Evolutionary conservation across 2,797 vertebrate species (phyloP), one percentile per base, ranked within the genome.

Genomic region (Manis pentadactyla): DNA sequence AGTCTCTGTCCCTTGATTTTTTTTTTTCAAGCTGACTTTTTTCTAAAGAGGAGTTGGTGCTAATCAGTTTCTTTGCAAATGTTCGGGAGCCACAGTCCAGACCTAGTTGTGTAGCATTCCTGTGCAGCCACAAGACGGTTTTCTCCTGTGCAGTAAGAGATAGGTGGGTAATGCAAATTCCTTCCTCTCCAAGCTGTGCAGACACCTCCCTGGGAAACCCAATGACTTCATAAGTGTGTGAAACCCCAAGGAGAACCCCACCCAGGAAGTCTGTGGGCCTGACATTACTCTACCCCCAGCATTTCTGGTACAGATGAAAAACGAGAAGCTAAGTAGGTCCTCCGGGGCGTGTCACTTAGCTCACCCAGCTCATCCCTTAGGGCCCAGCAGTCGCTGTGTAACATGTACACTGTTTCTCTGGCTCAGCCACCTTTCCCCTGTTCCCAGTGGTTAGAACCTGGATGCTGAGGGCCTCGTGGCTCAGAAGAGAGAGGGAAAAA

Each of bases 191-290:
- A 59, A 55, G 64, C 17, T 19, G 31, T 57, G 74, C 91, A 39
- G 46, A 19, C 92, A 85, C 75, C 64, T 85, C 53, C 53, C 34
- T 46, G 74, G 95, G 90, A 96, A 93, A 81, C 87, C 75, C 25
- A 11, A 14, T 74, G 83, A 42, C n/a, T 97, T 96, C 64, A 55
- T 90, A 49, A 63, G 23, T 2, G 42, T 87, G 95, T 77, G 51
- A 42, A 66, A 73, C 59, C 78, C 79, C 17, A 25, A 17, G 15
- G 73, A 75, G 59, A 49, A 63, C 87, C 74, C 87, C 63, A 7
- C 94, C 84, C 63, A 2, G 91, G 94, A 94, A 91, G 88, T 31
- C 37, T 1, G 13, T 11, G 83, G 39, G 75, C 46, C 91, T 12
- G 18, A 27, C 77, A 29, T 77, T 12, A 1, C 39, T 25, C 6